phyloP scores from a whole-genome alignment of 2,888 invertebrate species.

The Steinernema hermaphroditum region DNA sequence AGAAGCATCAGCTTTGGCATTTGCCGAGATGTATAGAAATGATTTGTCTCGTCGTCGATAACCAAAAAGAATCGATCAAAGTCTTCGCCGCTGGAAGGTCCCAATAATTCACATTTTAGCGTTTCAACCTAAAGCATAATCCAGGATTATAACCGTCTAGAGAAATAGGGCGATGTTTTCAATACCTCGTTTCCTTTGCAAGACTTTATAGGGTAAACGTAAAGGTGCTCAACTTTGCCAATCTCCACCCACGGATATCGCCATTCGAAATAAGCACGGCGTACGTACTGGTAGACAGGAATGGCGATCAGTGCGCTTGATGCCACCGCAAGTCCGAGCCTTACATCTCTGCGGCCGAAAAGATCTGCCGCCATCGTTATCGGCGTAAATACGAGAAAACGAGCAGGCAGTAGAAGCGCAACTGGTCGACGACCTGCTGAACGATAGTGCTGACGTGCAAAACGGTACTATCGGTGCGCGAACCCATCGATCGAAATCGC shows the following conservation, averaged over 20 bases:
- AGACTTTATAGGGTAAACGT: constrained; percentile 50
- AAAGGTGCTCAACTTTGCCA: constrained; percentile 32
- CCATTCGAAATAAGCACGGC: not conserved
- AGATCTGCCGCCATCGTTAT: not conserved
- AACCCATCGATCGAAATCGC: too few species aligned
- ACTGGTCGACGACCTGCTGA: too few species aligned
- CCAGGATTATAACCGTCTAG: too few species aligned
- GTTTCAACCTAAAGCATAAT: not conserved
- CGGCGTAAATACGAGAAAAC: too few species aligned
- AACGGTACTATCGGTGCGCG: too few species aligned
- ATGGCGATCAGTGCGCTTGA: not conserved
- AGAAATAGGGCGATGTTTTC: not conserved
- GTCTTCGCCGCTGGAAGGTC: constrained; percentile 28
- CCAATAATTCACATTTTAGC: not conserved
- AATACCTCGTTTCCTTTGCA: constrained; percentile 54
- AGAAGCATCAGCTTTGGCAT: constrained; percentile 27
- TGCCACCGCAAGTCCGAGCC: not conserved
- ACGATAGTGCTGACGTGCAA: too few species aligned
- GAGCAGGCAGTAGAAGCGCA: too few species aligned
- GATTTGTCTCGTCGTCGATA: constrained; percentile 30
- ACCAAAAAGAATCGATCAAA: constrained; percentile 32
- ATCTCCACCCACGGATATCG: constrained; percentile 23
- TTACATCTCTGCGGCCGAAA: not conserved
- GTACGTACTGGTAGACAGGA: not conserved
- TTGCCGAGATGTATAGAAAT: constrained; percentile 30